phyloP scores from a whole-genome alignment of 2,888 invertebrate genomes.

The Pyrochroa serraticornis region DNA sequence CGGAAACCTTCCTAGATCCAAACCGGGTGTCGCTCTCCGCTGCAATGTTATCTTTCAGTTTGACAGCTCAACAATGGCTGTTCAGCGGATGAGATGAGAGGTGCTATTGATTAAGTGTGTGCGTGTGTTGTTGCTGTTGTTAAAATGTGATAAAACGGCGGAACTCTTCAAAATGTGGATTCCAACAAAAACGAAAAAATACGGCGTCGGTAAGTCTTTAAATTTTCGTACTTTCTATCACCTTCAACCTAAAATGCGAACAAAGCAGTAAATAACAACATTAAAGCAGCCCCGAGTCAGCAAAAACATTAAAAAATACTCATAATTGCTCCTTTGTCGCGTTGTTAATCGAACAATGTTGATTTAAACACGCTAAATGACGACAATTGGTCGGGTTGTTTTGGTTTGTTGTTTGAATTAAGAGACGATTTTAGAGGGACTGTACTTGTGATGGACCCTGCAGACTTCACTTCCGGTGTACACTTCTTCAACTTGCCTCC shows the following conservation, averaged over 20 bases:
- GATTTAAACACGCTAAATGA: no score
- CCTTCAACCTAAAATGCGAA: slow-evolving; percentile 14
- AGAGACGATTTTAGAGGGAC: slow-evolving; percentile 8
- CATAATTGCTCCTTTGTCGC: no score
- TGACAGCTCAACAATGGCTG: slow-evolving; percentile 51
- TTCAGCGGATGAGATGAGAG: slow-evolving; percentile 49
- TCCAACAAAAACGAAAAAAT: slow-evolving; percentile 74
- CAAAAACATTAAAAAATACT: no score
- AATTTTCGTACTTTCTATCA: slow-evolving; percentile 9
- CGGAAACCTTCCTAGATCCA: background rate
- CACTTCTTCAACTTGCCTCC: slow-evolving; percentile 35
- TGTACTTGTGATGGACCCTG: slow-evolving; percentile 37
- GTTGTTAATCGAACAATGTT: no score
- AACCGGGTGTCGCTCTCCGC: background rate
- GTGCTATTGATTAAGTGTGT: slow-evolving; percentile 53
- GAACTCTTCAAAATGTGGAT: slow-evolving; percentile 68
- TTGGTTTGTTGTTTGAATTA: no score
- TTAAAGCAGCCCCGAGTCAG: no score
- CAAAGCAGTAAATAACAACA: slow-evolving; percentile 5
- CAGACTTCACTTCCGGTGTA: slow-evolving; percentile 46
- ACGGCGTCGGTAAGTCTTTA: slow-evolving; percentile 72
- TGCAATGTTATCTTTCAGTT: slow-evolving; percentile 24
- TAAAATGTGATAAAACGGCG: slow-evolving; percentile 46
- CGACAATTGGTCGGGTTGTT: no score
- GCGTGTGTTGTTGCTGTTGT: slow-evolving; percentile 40